Evolutionary conservation across 2,888 invertebrate genomes (phyloP), one percentile per base, ranked within the genome.

Genomic region (Drosophila multiciliata): DNA sequence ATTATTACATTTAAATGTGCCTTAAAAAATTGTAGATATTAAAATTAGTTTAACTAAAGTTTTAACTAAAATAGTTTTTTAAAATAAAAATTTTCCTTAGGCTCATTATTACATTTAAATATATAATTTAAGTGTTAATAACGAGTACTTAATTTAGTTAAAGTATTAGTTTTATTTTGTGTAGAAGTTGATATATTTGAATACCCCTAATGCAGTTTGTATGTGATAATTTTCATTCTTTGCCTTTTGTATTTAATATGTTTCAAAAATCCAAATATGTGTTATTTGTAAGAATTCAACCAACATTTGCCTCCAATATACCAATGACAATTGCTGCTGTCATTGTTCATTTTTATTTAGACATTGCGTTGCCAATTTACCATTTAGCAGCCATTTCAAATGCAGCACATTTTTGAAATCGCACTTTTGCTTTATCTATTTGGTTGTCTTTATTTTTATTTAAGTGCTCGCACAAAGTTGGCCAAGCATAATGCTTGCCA

Each of bases 401-500:
- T 59, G 35, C 3, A 23, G 8, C 11, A n/a, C 15, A 38, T 32
- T 61, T 38, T 54, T 42, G 52, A 42, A 48, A 40, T 40, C 20
- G 36, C 20, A 63, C 54, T 58, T 48, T 35, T 26, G 33, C 33
- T 57, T 49, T 57, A 8, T 49, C 26, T 36, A 57, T 42, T 11
- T 49, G 6, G 29, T 7, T 45, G 15, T 26, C 4, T 38, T 59
- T 42, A 32, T 52, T 38, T 67, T 54, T 69, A 58, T 70, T 61
- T 53, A 60, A 75, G 67, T 49, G 38, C 54, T 50, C 36, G 38
- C 64, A 61, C 59, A 60, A n/a, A 26, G 66, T 61, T 36, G 53
- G 35, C 64, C 54, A 58, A 63, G 68, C 64, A 75, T 74, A 87
- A 83, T 73, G 73, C 79, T 73, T 78, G 53, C 40, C 66, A 48